Evolutionary conservation across 2,797 vertebrate genomes (phyloP).

Genomic region (Philypnodon macrostomus): DNA sequence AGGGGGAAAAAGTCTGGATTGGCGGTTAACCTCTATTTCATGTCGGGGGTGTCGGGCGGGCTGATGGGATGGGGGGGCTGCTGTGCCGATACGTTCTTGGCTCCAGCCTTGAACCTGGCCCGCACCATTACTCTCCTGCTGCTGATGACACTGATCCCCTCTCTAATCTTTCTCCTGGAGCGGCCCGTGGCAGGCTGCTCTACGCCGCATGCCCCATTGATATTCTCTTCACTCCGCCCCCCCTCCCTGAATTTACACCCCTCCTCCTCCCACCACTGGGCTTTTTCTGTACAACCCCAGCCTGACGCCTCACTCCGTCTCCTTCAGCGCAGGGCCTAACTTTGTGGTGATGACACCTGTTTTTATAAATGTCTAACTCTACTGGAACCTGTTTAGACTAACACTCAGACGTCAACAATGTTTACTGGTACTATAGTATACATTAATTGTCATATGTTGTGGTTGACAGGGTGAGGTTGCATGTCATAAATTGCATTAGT

Average conservation of each 20-base stretch:
- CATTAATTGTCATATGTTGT: neutral
- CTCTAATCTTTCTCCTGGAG: constrained; percentile 79
- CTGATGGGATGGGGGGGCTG: constrained; percentile 61
- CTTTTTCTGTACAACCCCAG: constrained; percentile 43
- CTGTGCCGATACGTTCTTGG: constrained; percentile 75
- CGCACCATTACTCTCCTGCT: constrained; percentile 78
- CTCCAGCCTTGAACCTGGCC: constrained; percentile 80
- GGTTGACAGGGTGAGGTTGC: neutral
- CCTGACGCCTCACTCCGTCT: constrained; percentile 52
- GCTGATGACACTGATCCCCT: constrained; percentile 79
- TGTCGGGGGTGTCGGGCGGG: constrained; percentile 57
- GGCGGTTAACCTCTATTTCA: constrained; percentile 85
- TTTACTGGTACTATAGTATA: too few species aligned
- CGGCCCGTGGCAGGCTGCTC: constrained; percentile 65
- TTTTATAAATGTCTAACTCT: constrained; percentile 6
- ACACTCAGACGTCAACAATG: too few species aligned
- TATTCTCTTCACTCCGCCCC: constrained; percentile 68
- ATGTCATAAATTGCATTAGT: neutral
- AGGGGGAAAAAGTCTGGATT: constrained; percentile 77
- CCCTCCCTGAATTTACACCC: constrained; percentile 64
- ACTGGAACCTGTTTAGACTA: neutral
- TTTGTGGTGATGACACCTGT: constrained; percentile 40
- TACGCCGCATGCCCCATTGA: constrained; percentile 69
- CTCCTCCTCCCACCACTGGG: constrained; percentile 23
- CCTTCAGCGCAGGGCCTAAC: constrained; percentile 45